phyloP scores from a whole-genome alignment of 2,797 vertebrate species.

The Sebastes oblongus region DNA sequence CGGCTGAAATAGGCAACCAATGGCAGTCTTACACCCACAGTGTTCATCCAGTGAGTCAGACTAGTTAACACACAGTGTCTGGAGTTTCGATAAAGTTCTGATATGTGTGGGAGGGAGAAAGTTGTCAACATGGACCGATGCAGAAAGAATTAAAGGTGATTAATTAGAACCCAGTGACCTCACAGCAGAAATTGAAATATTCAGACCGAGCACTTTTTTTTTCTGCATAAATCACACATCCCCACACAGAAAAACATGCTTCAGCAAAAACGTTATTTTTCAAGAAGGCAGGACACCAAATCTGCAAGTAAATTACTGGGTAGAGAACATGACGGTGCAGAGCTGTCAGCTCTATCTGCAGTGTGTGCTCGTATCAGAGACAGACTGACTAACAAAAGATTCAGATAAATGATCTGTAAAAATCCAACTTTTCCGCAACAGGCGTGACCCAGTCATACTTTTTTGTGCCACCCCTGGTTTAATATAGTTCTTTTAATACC shows the following conservation, averaged over 20 bases:
- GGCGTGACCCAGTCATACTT: not conserved
- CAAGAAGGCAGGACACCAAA: not conserved
- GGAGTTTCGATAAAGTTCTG: not conserved
- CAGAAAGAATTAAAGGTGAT: slow-evolving; percentile 21
- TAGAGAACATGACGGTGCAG: not conserved
- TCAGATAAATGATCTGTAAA: not conserved
- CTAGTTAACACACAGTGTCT: not conserved
- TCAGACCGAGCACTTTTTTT: not conserved
- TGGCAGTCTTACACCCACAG: too few species aligned
- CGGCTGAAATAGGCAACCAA: not conserved
- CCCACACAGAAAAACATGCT: not conserved
- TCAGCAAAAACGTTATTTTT: not conserved
- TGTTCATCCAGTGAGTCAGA: not conserved
- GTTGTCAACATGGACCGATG: not conserved
- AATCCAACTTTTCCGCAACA: not conserved
- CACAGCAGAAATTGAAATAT: slow-evolving; percentile 22
- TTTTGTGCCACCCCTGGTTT: not conserved
- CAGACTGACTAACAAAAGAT: not conserved
- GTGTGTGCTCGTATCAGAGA: not conserved
- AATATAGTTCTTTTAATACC: not conserved
- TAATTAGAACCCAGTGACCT: slow-evolving; percentile 5
- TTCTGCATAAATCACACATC: slow-evolving; percentile 22
- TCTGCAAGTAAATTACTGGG: slow-evolving; percentile 6
- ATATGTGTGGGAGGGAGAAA: slow-evolving; percentile 2
- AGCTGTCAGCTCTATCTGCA: slow-evolving; percentile 1